These are phyloP conservation scores for Mythimna loreyi DNA, from an alignment of 2,888 invertebrate species.

Conservation along the genomic window DNA sequence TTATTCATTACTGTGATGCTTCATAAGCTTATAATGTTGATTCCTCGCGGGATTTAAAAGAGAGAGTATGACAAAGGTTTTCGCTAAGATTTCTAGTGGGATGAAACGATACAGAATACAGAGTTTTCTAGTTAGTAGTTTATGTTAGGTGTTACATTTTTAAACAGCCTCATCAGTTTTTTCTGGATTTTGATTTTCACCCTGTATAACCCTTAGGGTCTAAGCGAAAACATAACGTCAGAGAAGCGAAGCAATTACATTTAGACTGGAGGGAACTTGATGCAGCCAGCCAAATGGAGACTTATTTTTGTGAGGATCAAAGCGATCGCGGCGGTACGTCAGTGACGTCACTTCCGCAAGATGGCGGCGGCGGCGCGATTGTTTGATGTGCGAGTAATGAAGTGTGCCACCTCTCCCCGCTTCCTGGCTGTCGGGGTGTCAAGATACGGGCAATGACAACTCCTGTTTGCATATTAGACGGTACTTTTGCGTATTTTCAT, in stretches of 20 bases:
- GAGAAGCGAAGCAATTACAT: conserved; percentile 77
- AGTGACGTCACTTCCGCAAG: conserved; percentile 89
- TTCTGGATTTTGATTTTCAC: not conserved
- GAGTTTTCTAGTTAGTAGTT: not conserved
- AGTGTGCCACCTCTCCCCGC: conserved; percentile 88
- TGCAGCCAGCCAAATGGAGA: conserved; percentile 71
- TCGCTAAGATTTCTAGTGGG: not conserved
- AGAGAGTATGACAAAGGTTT: not conserved
- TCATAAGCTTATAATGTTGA: not conserved
- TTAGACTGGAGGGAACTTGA: conserved; percentile 70
- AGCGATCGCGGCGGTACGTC: conserved; percentile 84
- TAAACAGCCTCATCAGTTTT: not conserved
- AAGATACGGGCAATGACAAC: conserved; percentile 85
- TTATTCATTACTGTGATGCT: conserved; percentile 6
- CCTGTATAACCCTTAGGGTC: conserved; percentile 15
- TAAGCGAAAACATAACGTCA: conserved; percentile 37
- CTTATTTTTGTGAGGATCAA: conserved; percentile 89
- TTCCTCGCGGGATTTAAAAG: not conserved
- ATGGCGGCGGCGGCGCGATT: conserved; percentile 88
- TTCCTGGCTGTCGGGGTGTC: conserved; percentile 87
- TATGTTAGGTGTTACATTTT: not conserved
- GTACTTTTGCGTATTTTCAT: conserved; percentile 69
- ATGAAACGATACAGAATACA: not conserved
- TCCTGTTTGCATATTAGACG: conserved; percentile 79
- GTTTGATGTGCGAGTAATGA: conserved; percentile 91